Evolutionary conservation across 37 sponge, comb jelly and placozoan genomes (phyloP).

Genomic region (Aplysina aerophoba): DNA sequence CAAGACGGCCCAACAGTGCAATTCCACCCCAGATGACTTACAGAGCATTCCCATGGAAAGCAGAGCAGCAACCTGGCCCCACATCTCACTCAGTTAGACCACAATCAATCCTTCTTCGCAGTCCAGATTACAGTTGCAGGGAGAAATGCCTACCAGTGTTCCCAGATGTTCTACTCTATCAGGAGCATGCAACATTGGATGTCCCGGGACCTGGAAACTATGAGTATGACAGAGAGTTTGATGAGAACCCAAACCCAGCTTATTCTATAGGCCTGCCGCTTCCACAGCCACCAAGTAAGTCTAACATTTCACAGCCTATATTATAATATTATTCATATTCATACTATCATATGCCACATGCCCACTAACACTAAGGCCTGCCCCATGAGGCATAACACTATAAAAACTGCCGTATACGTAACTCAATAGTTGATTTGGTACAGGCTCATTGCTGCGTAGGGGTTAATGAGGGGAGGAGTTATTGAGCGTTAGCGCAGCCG

Average conservation of each 20-base stretch:
- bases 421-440: too few relatives aligned
- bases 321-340: too few relatives aligned
- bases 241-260: constrained; percentile 45
- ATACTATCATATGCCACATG: too few relatives aligned
- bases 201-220: constrained; percentile 44
- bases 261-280: constrained; percentile 44
- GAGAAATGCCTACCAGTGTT: constrained; percentile 46
- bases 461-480: too few relatives aligned
- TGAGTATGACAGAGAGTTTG: constrained; percentile 49
- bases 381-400: too few relatives aligned
- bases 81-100: constrained; percentile 23
- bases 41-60: constrained; percentile 37
- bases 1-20: constrained; percentile 1
- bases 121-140: constrained; percentile 64
- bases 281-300: constrained; percentile 49
- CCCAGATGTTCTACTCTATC: constrained; percentile 56
- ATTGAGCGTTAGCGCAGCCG: too few relatives aligned
- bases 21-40: constrained; percentile 41
- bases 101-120: neutral
- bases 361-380: too few relatives aligned
- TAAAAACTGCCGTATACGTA: too few relatives aligned
- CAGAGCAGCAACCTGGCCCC: constrained; percentile 44
- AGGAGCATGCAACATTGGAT: constrained; percentile 28
- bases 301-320: too few relatives aligned
- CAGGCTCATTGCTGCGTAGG: too few relatives aligned